These are phyloP conservation scores for Blomia tropicalis DNA, from an alignment of 2,888 invertebrate species.

Conservation along the genomic window DNA sequence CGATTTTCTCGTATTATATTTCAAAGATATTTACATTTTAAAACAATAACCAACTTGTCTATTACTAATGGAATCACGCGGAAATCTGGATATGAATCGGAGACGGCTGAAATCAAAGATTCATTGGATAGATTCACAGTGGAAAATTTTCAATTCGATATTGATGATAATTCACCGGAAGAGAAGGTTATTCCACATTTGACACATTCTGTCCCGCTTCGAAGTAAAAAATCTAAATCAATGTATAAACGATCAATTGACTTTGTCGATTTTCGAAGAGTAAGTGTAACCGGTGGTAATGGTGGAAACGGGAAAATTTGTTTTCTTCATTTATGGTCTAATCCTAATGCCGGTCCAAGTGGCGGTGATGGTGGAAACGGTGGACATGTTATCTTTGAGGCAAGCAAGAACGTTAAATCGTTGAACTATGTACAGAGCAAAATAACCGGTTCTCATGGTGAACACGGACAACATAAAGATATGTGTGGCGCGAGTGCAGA, in stretches of 20 bases:
- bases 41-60: too few species aligned
- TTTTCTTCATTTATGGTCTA: conserved; percentile 61
- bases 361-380: conserved; percentile 94
- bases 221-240: conserved; percentile 9
- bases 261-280: conserved; percentile 54
- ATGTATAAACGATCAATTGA: conserved; percentile 34
- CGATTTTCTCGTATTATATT: too few species aligned
- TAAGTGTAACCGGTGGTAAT: conserved; percentile 58
- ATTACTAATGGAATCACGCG: too few species aligned
- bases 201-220: neutral
- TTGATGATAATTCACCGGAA: neutral
- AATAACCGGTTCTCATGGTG: conserved; percentile 51
- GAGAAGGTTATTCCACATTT: neutral
- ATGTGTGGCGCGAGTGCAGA: conserved; percentile 65
- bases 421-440: conserved; percentile 49
- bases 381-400: conserved; percentile 69
- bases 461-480: conserved; percentile 53
- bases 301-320: conserved; percentile 87
- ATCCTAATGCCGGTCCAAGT: conserved; percentile 80
- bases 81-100: conserved; percentile 1
- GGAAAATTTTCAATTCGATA: neutral
- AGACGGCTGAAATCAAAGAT: conserved; percentile 9
- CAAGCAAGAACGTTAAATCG: conserved; percentile 46
- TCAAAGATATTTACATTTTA: too few species aligned
- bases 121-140: neutral